A percentile compares a stretch with the other conserved stretches of the same genome.
These are phyloP conservation scores for Ephialtes manifestator DNA, from an alignment of 2,888 invertebrate genomes.

Conservation along the genomic window DNA sequence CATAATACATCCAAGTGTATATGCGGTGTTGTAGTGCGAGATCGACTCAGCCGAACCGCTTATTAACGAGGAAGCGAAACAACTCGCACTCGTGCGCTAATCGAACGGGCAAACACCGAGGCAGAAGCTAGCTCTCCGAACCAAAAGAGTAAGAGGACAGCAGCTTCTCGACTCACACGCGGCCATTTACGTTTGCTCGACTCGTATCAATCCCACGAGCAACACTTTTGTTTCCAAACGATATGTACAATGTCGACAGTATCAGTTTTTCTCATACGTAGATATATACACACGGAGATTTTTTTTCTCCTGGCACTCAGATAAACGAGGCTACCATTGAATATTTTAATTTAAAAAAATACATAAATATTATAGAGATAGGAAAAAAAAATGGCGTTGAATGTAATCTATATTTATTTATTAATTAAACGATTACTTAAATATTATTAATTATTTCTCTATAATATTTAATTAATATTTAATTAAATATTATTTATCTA, in stretches of 20 bases:
- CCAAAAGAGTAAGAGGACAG: neutral
- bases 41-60: conserved; percentile 72
- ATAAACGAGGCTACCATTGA: neutral
- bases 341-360: too few species aligned
- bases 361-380: too few species aligned
- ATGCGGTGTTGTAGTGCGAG: conserved; percentile 44
- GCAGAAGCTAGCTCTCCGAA: neutral
- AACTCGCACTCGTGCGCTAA: conserved; percentile 85
- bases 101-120: conserved; percentile 80
- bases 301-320: neutral
- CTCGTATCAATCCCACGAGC: neutral
- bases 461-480: too few species aligned
- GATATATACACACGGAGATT: neutral
- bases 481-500: too few species aligned
- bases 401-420: too few species aligned
- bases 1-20: conserved; percentile 6
- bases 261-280: neutral
- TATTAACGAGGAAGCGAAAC: conserved; percentile 86
- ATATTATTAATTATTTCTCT: too few species aligned
- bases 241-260: neutral
- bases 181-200: neutral
- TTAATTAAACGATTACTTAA: too few species aligned
- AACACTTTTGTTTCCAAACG: neutral
- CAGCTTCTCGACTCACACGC: neutral
- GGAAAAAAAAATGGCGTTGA: too few species aligned